Evolutionary conservation across 1,140 invertebrate species (phyloP).

Genomic region (Drosophila rhopaloa): DNA sequence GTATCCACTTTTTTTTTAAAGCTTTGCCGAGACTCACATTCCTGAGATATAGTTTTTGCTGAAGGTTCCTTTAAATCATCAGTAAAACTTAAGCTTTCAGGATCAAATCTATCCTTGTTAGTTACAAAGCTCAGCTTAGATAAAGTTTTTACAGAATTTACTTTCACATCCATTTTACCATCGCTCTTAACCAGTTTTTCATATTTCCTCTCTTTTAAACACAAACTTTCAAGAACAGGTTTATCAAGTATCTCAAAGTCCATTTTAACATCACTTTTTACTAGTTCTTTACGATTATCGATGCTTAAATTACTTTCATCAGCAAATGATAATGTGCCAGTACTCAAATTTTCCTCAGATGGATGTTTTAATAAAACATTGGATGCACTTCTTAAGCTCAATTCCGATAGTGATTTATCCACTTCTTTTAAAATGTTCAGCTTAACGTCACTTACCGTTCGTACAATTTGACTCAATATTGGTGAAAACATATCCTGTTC

Average conservation of each 20-base stretch:
- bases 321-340: background rate
- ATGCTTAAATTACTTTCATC: too few species aligned
- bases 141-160: too few species aligned
- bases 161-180: too few species aligned
- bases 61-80: background rate
- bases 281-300: background rate
- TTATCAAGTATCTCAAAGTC: too few species aligned
- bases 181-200: too few species aligned
- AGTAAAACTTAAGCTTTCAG: background rate
- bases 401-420: background rate
- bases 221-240: too few species aligned
- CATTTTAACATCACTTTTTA: too few species aligned
- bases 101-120: background rate
- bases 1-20: too few species aligned
- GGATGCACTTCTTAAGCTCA: background rate
- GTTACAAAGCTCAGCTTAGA: background rate
- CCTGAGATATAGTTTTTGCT: background rate
- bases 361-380: background rate
- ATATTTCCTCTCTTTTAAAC: too few species aligned
- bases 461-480: background rate
- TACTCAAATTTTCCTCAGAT: background rate
- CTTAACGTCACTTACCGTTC: background rate
- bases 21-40: background rate
- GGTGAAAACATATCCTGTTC: slow-evolving; percentile 1
- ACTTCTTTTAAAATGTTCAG: slow-evolving; percentile 6